These are phyloP conservation scores for Falcunculus frontatus DNA, from an alignment of 2,113 vertebrate genomes.

Conservation along the genomic window DNA sequence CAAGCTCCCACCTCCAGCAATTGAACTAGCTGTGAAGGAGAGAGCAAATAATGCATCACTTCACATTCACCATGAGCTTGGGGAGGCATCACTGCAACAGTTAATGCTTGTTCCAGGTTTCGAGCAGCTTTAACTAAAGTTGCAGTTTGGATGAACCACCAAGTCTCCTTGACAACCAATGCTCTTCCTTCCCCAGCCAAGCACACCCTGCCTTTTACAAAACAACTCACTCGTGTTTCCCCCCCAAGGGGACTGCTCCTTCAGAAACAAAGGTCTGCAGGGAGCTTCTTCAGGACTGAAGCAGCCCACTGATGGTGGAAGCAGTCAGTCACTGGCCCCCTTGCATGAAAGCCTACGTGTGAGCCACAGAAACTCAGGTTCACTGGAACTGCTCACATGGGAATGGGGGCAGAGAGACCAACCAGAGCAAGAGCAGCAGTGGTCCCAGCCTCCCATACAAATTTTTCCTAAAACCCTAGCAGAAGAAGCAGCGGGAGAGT, in stretches of 20 bases:
- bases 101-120: rapidly evolving
- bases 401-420: rapidly evolving
- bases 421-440: neutral
- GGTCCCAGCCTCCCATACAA: neutral
- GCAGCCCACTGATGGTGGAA: neutral
- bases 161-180: neutral
- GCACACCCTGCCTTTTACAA: neutral
- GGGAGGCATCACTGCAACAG: neutral
- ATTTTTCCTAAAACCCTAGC: neutral
- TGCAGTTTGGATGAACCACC: neutral
- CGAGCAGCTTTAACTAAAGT: neutral
- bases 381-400: neutral
- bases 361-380: neutral
- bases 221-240: rapidly evolving
- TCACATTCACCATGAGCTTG: rapidly evolving
- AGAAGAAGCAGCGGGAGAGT: neutral
- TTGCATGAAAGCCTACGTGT: neutral
- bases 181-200: neutral
- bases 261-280: neutral
- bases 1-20: neutral
- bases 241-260: neutral
- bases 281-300: neutral
- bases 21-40: neutral
- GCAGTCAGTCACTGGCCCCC: neutral
- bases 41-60: neutral